Conservation (phyloP, 2,888 invertebrate species). For the Scotopteryx bipunctaria region DNA sequence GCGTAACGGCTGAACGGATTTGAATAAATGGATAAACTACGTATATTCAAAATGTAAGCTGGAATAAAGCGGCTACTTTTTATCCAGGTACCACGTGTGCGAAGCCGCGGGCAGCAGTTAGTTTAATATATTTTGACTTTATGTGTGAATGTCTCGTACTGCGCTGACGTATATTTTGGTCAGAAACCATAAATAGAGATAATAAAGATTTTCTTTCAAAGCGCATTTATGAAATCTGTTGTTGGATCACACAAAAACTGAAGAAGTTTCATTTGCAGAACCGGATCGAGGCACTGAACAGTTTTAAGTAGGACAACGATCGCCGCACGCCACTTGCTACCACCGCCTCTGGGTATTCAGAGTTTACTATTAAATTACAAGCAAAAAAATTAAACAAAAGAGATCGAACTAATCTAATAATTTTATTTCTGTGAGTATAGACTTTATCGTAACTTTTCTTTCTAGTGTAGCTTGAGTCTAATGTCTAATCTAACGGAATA, state of each 20-base stretch:
- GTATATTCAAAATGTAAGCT: no score
- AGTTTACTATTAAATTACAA: no score
- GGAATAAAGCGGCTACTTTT: no score
- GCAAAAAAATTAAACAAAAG: no score
- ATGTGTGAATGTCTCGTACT: neutral
- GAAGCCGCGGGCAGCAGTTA: no score
- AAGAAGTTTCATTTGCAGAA: conserved; percentile 54
- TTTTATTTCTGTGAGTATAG: neutral
- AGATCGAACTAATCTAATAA: neutral
- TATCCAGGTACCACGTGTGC: no score
- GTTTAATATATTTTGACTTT: no score
- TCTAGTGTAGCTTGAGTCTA: no score
- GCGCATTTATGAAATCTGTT: conserved; percentile 39
- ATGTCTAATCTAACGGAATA: neutral
- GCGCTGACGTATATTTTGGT: neutral
- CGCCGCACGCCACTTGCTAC: conserved; percentile 54
- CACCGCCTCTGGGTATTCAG: neutral
- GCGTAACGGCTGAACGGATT: no score
- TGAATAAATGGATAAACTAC: no score
- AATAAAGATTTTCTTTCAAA: neutral
- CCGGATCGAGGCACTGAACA: conserved; percentile 46
- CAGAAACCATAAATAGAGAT: neutral
- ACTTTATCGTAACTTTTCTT: neutral
- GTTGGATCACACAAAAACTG: conserved; percentile 44
- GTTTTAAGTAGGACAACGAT: conserved; percentile 59